Evolutionary conservation across 2,888 invertebrate genomes (phyloP), one percentile per base, ranked within the genome.

Genomic region (Phaonia tiefii): DNA sequence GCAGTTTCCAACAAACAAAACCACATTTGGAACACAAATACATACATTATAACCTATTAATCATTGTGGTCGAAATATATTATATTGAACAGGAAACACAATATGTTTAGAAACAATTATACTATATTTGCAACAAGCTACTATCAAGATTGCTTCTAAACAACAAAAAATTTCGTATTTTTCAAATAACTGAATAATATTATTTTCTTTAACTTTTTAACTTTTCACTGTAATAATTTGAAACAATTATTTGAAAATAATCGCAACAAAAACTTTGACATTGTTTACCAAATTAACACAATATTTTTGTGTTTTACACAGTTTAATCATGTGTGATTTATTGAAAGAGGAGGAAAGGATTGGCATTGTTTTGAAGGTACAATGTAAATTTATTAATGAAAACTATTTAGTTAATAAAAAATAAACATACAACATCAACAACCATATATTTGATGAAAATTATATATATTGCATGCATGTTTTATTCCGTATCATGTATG

Each of bases 241-340:
- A 31, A 11, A 60, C 60, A 60, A 60, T 20, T 60, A 31, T 60
- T 60, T 58, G 37, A 31, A 58, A 58, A 58, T 58, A n/a, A 31
- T 8, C 7, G 26, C 26, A 31, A 31, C 13, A 58, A 58, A 11
- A n/a, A 56, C 25, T 56, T 56, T 26, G 11, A 58, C 26, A 31
- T 31, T 58, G 58, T 31, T 26, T 31, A 15, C n/a, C 2, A 58
- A 58, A 58, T 31, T 58, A 58, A 58, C 58, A 58, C 58, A 58
- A 58, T 15, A 15, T 31, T 58, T 58, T 56, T 58, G 58, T 58
- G 31, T 58, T 58, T 58, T 31, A 31, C 58, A 31, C 26, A 58
- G 37, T 58, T 31, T 31, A 58, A 58, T 58, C 15, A 58, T 58
- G 26, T 58, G 37, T 31, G 26, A 31, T 58, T 26, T 58, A 31